Evolutionary conservation across 2,113 vertebrate species (phyloP).

Genomic region (Cairina moschata): DNA sequence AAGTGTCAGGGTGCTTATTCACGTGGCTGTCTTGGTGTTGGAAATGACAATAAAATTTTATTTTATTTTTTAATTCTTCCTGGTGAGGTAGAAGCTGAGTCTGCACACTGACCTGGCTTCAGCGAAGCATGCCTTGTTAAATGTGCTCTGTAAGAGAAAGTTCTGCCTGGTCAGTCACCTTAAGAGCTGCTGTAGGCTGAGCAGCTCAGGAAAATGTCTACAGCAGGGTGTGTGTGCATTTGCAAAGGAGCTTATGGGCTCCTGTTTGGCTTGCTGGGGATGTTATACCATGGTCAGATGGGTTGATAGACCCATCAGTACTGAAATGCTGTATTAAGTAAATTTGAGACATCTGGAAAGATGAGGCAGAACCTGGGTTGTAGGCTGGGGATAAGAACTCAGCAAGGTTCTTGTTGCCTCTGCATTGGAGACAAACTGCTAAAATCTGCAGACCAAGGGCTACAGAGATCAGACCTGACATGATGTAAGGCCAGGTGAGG

Average conservation of each 20-base stretch:
- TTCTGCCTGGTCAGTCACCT: conserved; percentile 38
- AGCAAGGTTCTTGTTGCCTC: rapidly evolving
- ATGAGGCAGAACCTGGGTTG: not conserved
- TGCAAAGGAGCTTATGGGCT: not conserved
- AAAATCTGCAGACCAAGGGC: not conserved
- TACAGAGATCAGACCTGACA: not conserved
- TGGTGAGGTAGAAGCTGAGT: not conserved
- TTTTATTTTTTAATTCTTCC: not conserved
- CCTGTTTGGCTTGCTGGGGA: not conserved
- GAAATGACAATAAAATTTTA: not conserved
- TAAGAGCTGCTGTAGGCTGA: not conserved
- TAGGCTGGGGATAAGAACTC: not conserved
- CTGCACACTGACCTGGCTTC: not conserved
- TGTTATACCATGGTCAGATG: rapidly evolving
- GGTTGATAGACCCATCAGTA: not conserved
- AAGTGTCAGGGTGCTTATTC: not conserved
- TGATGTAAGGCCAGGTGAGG: not conserved
- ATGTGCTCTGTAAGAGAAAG: not conserved
- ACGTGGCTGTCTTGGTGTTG: not conserved
- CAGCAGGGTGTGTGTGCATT: not conserved
- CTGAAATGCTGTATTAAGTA: not conserved
- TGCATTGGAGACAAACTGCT: not conserved
- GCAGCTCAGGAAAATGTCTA: not conserved
- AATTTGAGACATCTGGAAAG: not conserved
- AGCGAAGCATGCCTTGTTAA: not conserved